Evolutionary conservation across 2,888 invertebrate genomes (phyloP), one percentile per base, ranked within the genome.

Genomic region (Poecilobothrus nobilitatus): DNA sequence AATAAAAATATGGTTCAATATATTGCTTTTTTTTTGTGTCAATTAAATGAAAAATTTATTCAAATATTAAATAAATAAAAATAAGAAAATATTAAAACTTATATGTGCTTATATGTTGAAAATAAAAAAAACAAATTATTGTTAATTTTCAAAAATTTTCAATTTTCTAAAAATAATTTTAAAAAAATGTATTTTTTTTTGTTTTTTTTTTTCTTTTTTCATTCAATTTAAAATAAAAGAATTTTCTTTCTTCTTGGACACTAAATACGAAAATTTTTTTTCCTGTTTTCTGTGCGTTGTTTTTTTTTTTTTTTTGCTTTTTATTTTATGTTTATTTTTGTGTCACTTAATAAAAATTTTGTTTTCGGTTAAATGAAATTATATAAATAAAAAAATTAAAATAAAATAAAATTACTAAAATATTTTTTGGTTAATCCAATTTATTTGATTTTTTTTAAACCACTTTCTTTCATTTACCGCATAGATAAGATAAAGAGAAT

Each of bases 301-400:
- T 27, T 27, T 27, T 27, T 27, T 27, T 27, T 27, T 27, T 68
- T 27, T 27, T 27, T 27, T 27, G 2, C 5, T 27, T 27, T 27
- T 68, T n/a, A 44, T 65, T 64, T 33, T 7, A 68, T 27, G n/a
- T 68, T 53, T 44, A 34, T 33, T 63, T 44, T 66, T 64, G 27
- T 66, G 41, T 22, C 22, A 27, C 66, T 66, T 33, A 44, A 44
- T 9, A 66, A 27, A 37, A 21, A 41, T 62, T 66, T 37, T 67
- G 6, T 63, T 18, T 12, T 20, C 37, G 21, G 37, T 66, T n/a
- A 12, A 37, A 37, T 37, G 8, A 37, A 10, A 37, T 66, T 18
- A 15, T 65, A 27, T 22, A 27, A 65, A 33, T 65, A 65, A 65
- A 27, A n/a, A 64, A 65, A 7, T 22, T 20, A 65, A 27, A 21